These are phyloP conservation scores for Onthophagus taurus DNA, from an alignment of 1,140 invertebrate genomes.

Conservation along the genomic window DNA sequence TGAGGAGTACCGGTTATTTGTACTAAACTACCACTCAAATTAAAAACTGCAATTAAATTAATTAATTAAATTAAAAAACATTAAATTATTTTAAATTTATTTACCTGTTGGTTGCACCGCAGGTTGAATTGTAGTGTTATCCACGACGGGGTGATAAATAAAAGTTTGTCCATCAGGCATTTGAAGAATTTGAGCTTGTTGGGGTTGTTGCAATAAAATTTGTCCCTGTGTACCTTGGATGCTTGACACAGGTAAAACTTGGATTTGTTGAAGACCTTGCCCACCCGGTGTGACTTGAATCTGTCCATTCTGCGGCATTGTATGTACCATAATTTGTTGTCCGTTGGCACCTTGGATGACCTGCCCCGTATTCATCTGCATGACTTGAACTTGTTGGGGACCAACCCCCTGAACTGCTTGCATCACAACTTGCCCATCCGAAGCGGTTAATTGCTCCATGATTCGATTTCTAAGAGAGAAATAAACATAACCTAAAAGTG, in stretches of 20 bases:
- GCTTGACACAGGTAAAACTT: constrained; percentile 53
- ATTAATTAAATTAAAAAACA: constrained; percentile 11
- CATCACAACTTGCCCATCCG: constrained; percentile 37
- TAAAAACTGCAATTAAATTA: constrained; percentile 48
- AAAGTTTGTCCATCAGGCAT: constrained; percentile 89
- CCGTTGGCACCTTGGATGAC: constrained; percentile 38
- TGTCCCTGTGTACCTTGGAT: constrained; percentile 46
- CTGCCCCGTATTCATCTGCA: constrained; percentile 36
- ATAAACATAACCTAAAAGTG: too few species aligned
- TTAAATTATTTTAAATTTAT: not conserved
- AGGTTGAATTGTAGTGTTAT: constrained; percentile 46
- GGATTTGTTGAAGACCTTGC: constrained; percentile 48
- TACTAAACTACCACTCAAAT: constrained; percentile 63
- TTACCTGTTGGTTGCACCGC: constrained; percentile 49
- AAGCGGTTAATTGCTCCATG: constrained; percentile 35
- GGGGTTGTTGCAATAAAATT: constrained; percentile 49
- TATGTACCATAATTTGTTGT: constrained; percentile 39
- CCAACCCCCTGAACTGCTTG: constrained; percentile 31
- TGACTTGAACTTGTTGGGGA: constrained; percentile 36
- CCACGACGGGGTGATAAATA: constrained; percentile 74
- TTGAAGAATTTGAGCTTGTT: constrained; percentile 75
- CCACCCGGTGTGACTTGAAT: constrained; percentile 53
- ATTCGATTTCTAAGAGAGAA: too few species aligned
- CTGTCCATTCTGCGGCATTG: constrained; percentile 39
- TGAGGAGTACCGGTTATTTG: constrained; percentile 47